Percentiles rank a stretch among this genome's conserved stretches.
Evolutionary conservation across 2,113 vertebrate species (phyloP).

Genomic region (Zingel zingel): DNA sequence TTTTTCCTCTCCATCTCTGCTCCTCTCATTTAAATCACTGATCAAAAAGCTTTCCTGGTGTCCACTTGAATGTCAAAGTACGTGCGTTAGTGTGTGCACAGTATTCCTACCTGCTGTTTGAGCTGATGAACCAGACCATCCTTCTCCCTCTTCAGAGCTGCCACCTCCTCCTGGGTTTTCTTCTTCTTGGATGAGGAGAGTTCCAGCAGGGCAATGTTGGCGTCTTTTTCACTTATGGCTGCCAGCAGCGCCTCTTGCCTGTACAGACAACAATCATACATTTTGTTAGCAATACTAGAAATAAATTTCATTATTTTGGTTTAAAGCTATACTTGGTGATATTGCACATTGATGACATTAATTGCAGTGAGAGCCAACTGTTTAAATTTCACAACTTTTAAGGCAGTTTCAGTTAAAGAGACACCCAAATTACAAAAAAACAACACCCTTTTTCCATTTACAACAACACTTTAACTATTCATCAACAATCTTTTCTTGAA

Average conservation of each 20-base stretch:
- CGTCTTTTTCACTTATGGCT: constrained; percentile 98
- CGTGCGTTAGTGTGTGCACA: background rate
- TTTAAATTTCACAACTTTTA: background rate
- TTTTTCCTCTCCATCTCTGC: background rate
- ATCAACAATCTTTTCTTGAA: background rate
- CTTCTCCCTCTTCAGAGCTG: constrained; percentile 94
- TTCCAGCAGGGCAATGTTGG: constrained; percentile 96
- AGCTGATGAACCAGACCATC: constrained; percentile 96
- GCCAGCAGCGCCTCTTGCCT: constrained; percentile 98
- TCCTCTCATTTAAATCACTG: constrained; percentile 9
- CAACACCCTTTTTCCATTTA: background rate
- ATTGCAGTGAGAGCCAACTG: background rate
- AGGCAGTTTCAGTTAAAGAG: background rate
- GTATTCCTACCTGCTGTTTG: constrained; percentile 92
- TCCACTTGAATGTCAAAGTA: constrained; percentile 2
- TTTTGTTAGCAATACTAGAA: constrained; percentile 6
- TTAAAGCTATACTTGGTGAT: background rate
- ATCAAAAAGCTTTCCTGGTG: background rate
- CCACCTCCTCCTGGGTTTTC: constrained; percentile 98
- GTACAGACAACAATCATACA: constrained; percentile 30
- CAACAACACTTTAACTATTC: background rate
- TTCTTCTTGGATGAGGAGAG: constrained; percentile 97
- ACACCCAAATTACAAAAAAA: background rate
- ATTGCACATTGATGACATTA: background rate
- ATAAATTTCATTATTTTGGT: background rate